These are phyloP conservation scores for Xylota sylvarum DNA, from an alignment of 2,888 invertebrate species.

Conservation along the genomic window DNA sequence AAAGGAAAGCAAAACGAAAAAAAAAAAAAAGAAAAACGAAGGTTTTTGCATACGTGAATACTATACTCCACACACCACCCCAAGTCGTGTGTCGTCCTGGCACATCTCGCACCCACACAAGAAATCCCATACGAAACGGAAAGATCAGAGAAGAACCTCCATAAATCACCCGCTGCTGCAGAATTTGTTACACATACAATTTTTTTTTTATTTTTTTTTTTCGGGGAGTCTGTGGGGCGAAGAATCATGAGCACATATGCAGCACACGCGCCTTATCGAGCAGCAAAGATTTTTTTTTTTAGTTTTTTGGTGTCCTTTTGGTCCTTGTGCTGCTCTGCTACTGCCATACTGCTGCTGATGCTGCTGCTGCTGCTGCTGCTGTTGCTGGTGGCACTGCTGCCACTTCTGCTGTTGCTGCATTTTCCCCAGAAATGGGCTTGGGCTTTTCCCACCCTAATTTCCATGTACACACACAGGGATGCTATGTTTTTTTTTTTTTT, in stretches of 20 bases:
- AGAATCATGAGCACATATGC: constrained; percentile 60
- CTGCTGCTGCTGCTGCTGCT: constrained; percentile 42
- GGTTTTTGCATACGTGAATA: constrained; percentile 58
- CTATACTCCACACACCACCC: constrained; percentile 5
- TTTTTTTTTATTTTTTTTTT: constrained; percentile 17
- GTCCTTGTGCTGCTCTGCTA: constrained; percentile 28
- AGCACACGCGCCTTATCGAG: constrained; percentile 74
- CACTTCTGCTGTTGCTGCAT: constrained; percentile 57
- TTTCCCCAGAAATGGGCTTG: constrained; percentile 45
- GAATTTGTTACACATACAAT: constrained; percentile 53
- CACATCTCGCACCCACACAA: constrained; percentile 50
- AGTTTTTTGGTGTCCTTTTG: constrained; percentile 51
- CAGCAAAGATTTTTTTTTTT: constrained; percentile 51
- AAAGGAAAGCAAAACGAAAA: background rate
- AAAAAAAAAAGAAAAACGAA: constrained; percentile 3
- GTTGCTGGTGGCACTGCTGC: too few species aligned
- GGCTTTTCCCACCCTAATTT: constrained; percentile 64
- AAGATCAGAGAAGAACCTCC: constrained; percentile 70
- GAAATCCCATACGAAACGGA: constrained; percentile 22
- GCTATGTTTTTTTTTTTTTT: background rate
- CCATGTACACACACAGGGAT: constrained; percentile 39
- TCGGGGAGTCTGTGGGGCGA: constrained; percentile 4
- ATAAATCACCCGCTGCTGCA: constrained; percentile 73
- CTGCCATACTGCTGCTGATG: constrained; percentile 29
- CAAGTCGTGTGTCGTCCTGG: too few species aligned